Base-by-base conservation (phyloP, 2,888 invertebrate species). In the Scelioninae gen. 2 region DNA sequence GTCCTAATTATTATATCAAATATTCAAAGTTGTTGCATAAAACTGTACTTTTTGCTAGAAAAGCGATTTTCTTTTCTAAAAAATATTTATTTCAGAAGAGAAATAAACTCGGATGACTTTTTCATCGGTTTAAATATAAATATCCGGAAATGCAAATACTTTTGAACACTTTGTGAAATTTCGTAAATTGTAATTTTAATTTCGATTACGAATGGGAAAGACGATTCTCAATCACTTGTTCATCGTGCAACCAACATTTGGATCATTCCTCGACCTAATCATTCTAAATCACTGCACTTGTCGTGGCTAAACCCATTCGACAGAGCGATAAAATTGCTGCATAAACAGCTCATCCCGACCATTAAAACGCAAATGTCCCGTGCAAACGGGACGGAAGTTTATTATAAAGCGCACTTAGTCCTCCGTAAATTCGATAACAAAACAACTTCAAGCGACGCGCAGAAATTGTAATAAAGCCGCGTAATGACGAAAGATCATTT, bases 281-380 rank as follows among this genome's bases (percentile, higher is more conserved):
- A 50, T 67, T 55, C 67, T 9, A 33, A 67, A 67, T 58, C 57
- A 50, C 41, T 28, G 39, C 50, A 50, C 57, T 58, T 43, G 67
- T 58, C 31, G 9, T 35, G 5, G 50, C 33, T 43, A 55, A 67
- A 13, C 25, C 18, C 50, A 57, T 65, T 65, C 48, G 65, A 67
- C 65, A 50, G 45, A 19, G 48, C 37, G 43, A 67, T 67, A 67
- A 67, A 67, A 67, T 57, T 50, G 11, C 50, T 48, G 35, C 67
- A 67, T 67, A 67, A 67, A 67, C 57, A 57, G 41, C 48, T 58
- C 43, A 58, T 67, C 22, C 15, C 33, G 25, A 13, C 43, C 53
- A 69, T 69, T 60, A 60, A 69, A 69, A 69, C 67, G 57, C 55
- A 67, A 67, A 67, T 67, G 46, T 31, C 13, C 55, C 31, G 46